phyloP scores from a whole-genome alignment of 1,140 invertebrate genomes.

The Rhopalosiphum padi region DNA sequence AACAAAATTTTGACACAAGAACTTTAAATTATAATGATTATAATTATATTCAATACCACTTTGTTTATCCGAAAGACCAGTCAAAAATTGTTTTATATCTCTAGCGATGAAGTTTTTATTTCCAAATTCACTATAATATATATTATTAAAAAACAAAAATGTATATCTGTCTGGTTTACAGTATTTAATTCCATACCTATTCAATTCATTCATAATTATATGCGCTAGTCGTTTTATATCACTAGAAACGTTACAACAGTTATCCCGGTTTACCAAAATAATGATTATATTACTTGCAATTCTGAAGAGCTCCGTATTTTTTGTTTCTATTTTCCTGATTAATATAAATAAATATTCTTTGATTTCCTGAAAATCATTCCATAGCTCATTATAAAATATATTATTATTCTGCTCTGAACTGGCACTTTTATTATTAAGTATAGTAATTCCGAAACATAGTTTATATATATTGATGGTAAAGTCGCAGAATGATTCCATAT shows the following conservation, averaged over 20 bases:
- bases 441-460: background rate
- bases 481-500: background rate
- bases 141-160: background rate
- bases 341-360: background rate
- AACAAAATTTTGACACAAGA: background rate
- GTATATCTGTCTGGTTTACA: background rate
- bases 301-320: background rate
- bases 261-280: background rate
- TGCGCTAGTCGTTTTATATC: background rate
- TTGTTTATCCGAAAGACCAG: background rate
- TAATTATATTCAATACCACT: background rate
- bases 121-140: background rate
- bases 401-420: background rate
- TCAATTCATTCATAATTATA: background rate
- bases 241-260: background rate
- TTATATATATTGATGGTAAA: background rate
- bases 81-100: background rate
- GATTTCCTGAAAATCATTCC: background rate
- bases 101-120: no score
- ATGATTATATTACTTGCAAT: background rate
- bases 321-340: background rate
- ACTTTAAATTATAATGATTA: background rate
- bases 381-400: no score
- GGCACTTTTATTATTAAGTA: background rate
- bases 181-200: background rate